Conservation (phyloP, 35 echinoderm and acorn worm genomes). For the Chiridota heheva region DNA sequence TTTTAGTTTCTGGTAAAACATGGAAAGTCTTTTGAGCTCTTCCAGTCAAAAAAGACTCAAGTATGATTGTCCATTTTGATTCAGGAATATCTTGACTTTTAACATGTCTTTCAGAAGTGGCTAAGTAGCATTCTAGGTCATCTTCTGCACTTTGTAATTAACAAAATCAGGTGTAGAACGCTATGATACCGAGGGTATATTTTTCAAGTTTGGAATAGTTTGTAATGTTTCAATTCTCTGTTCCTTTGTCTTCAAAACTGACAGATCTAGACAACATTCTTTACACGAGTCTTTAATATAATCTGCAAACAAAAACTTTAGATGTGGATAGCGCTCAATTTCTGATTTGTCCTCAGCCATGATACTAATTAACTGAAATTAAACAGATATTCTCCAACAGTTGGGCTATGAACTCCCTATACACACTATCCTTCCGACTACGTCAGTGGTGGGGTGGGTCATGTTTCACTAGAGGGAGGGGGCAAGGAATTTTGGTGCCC, state of each 20-base stretch:
- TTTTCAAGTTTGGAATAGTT: constrained; percentile 10
- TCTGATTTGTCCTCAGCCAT: not conserved
- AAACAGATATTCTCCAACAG: no score
- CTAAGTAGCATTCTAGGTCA: constrained; percentile 27
- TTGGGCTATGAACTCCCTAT: no score
- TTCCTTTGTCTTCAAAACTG: constrained; percentile 5
- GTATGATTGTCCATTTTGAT: constrained; percentile 10
- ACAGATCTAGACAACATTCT: constrained; percentile 1
- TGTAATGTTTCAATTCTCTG: constrained; percentile 13
- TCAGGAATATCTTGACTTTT: not conserved
- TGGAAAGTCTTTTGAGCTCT: not conserved
- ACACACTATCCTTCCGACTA: no score
- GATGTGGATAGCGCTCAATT: not conserved
- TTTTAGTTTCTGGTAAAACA: not conserved
- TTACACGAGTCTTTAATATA: constrained; percentile 10
- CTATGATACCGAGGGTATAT: no score
- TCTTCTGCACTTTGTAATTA: no score
- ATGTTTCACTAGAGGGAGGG: no score
- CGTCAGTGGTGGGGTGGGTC: no score
- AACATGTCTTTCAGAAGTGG: constrained; percentile 15
- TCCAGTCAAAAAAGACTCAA: constrained; percentile 23
- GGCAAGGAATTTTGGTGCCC: no score
- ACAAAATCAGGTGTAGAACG: no score
- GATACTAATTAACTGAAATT: not conserved
- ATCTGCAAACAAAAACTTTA: not conserved